These are phyloP conservation scores for Eustalomyia histrio DNA, from an alignment of 2,888 invertebrate genomes.

Conservation along the genomic window DNA sequence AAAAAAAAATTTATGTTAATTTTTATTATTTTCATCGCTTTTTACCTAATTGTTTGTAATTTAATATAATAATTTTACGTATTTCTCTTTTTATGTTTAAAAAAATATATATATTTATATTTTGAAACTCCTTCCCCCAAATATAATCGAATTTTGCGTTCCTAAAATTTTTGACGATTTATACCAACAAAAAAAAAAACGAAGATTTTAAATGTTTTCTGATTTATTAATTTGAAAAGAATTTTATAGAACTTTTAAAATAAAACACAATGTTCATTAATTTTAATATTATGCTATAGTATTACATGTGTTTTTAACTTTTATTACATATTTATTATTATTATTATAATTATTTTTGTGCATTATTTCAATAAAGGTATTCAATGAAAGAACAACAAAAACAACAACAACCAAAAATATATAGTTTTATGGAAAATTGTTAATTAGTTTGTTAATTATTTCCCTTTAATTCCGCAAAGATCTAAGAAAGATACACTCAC, in stretches of 20 bases:
- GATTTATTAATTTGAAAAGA: not conserved
- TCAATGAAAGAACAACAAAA: constrained; percentile 37
- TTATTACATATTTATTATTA: constrained; percentile 53
- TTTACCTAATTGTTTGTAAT: not conserved
- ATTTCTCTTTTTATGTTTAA: not conserved
- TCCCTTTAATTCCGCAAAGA: too few species aligned
- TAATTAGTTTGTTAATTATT: too few species aligned
- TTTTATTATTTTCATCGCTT: not conserved
- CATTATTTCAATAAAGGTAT: constrained; percentile 58
- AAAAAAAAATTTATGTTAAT: not conserved
- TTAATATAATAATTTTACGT: not conserved
- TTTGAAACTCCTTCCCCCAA: not conserved
- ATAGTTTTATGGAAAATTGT: not conserved
- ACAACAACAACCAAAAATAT: constrained; percentile 3
- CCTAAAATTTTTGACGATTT: not conserved
- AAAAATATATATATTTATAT: not conserved
- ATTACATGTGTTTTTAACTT: constrained; percentile 76
- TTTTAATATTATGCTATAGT: constrained; percentile 70
- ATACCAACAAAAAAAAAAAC: constrained; percentile 16
- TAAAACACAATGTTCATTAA: constrained; percentile 39
- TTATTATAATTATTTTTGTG: constrained; percentile 57
- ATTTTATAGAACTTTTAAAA: constrained; percentile 3
- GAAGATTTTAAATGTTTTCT: constrained; percentile 14
- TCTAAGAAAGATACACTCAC: too few species aligned
- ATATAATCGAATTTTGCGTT: constrained; percentile 12